Evolutionary conservation across 2,797 vertebrate genomes (phyloP), one percentile per base, ranked within the genome.

Genomic region (Chloroceryle inda): DNA sequence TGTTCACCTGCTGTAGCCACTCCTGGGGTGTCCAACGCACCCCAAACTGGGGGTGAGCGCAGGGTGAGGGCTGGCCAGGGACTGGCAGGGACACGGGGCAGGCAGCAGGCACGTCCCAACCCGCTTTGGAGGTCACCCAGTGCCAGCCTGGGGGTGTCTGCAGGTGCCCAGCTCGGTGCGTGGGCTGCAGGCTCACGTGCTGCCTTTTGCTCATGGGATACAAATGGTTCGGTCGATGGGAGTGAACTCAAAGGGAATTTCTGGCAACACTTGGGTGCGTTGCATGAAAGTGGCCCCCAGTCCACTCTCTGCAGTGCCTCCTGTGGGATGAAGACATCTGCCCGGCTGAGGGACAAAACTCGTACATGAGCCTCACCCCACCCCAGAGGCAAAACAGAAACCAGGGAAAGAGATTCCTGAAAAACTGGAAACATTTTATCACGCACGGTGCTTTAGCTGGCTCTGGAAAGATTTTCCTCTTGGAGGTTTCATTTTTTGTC

Each of bases 1-100:
- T 9, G 7, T 3, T 59, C 1, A 35, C 5, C 21, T 24, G 33
- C 19, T 3, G n/a, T 1, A 16, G 2, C 38, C 1, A 2, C 56
- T 38, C 33, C 18, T 0, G 0, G 74, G 29, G 22, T 58, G 33
- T 24, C 55, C 9, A 4, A 23, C 13, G 33, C 21, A 23, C 21
- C 33, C n/a, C n/a, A 35, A 16, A 58, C 13, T 33, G 55, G 55
- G n/a, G n/a, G 55, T 31, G n/a, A 62, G 72, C 4, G 0, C 18
- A 10, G 31, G 38, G 45, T 22, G 15, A 37, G 47, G 29, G 40
- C 47, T 44, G 59, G 20, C 8, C 2, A 2, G 56, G 29, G 52
- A 29, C 9, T 3, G 49, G 9, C 13, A 29, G 55, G 55, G 55
- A 58, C 44, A 22, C 0, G 1, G 42, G 50, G 20, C 5, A 6